Conservation (phyloP, 1,140 invertebrate genomes). For the Drosophila mauritiana region DNA sequence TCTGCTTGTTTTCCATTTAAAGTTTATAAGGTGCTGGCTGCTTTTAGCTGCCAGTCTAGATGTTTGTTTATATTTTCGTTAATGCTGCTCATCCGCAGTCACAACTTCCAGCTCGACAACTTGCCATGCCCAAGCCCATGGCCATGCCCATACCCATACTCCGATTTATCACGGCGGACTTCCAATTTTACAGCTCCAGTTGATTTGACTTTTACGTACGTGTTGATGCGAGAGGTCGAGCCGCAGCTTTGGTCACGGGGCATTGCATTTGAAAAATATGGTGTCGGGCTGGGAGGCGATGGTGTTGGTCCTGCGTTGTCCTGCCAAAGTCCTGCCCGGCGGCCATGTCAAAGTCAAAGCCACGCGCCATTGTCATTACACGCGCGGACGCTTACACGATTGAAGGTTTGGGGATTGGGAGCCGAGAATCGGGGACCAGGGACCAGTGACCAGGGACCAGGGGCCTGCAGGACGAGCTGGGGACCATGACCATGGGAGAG, state of each 20-base stretch:
- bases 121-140: not conserved
- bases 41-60: constrained; percentile 72
- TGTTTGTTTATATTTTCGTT: constrained; percentile 77
- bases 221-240: constrained; percentile 60
- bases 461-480: not conserved
- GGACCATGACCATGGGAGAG: constrained; percentile 15
- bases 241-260: constrained; percentile 61
- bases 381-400: constrained; percentile 76
- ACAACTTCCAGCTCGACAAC: constrained; percentile 21
- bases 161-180: constrained; percentile 5
- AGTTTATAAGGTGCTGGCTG: constrained; percentile 77
- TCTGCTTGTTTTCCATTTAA: constrained; percentile 62
- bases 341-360: constrained; percentile 80
- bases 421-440: not conserved
- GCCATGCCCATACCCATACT: too few relatives aligned
- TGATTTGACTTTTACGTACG: constrained; percentile 75
- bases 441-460: not conserved
- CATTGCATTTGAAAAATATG: constrained; percentile 62
- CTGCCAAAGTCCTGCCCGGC: constrained; percentile 29
- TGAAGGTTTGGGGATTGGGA: constrained; percentile 52
- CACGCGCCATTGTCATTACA: constrained; percentile 81
- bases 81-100: constrained; percentile 50
- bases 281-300: constrained; percentile 14
- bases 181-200: constrained; percentile 47
- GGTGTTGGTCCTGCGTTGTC: constrained; percentile 3